Conservation (phyloP, 2,888 invertebrate genomes). For the Melikaiella ostensackeni region DNA sequence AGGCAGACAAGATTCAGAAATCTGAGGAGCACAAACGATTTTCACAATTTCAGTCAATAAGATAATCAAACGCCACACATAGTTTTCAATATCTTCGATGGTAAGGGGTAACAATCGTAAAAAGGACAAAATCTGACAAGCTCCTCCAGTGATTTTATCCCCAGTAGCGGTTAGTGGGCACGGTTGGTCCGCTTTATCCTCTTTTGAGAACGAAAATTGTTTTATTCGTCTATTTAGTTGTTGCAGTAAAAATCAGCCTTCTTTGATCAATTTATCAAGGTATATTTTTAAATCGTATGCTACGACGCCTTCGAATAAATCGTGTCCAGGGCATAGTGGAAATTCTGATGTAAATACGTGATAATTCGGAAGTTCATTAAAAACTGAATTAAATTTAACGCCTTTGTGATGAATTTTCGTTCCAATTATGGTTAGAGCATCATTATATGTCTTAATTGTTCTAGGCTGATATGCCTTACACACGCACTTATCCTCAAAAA, state of each 20-base stretch:
- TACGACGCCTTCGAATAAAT: conserved; percentile 49
- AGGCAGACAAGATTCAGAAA: not conserved
- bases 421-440: not conserved
- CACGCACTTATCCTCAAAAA: not conserved
- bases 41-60: not conserved
- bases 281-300: conserved; percentile 42
- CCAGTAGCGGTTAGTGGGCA: not conserved
- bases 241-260: not conserved
- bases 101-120: not conserved
- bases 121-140: not conserved
- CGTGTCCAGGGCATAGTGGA: conserved; percentile 53
- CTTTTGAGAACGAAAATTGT: not conserved
- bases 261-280: not conserved
- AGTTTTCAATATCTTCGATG: not conserved
- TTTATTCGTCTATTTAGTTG: not conserved
- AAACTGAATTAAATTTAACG: conserved; percentile 51
- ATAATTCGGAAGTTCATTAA: conserved; percentile 47
- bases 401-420: conserved; percentile 29
- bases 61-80: not conserved
- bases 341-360: conserved; percentile 51
- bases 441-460: not conserved
- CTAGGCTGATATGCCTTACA: not conserved
- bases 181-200: not conserved
- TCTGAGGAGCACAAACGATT: not conserved
- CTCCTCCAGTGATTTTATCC: not conserved